phyloP scores from a whole-genome alignment of 2,113 vertebrate species.

The Colinus virginianus region DNA sequence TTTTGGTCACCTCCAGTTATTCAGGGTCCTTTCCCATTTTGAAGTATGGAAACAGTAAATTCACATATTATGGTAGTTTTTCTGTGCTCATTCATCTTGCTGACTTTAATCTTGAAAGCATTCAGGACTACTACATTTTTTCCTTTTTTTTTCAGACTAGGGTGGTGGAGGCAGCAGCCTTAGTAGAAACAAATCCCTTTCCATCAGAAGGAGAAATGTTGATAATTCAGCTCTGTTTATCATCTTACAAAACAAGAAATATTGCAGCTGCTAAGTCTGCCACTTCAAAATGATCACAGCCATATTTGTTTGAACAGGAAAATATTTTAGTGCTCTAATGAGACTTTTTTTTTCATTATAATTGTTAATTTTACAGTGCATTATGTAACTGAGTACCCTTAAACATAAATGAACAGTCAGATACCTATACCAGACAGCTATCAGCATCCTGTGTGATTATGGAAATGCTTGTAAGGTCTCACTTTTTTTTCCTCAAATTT shows the following conservation, averaged over 20 bases:
- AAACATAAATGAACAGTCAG: not conserved
- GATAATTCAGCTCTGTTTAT: constrained; percentile 33
- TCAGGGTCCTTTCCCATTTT: not conserved
- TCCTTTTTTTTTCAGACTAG: not conserved
- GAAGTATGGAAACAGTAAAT: not conserved
- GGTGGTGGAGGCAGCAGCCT: not conserved
- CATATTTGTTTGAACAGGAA: not conserved
- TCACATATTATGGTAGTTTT: not conserved
- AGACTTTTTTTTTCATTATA: not conserved
- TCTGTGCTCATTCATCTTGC: constrained; percentile 14
- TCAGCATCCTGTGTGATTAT: not conserved
- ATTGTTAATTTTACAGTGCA: not conserved
- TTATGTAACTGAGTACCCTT: not conserved
- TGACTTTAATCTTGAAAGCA: constrained; percentile 27
- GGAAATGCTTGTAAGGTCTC: not conserved
- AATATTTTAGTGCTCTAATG: constrained; percentile 10
- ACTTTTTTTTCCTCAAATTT: not conserved
- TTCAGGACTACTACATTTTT: not conserved
- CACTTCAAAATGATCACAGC: constrained; percentile 11
- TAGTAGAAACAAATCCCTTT: constrained; percentile 16
- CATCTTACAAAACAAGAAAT: constrained; percentile 18
- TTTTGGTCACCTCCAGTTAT: not conserved
- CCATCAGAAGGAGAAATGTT: not conserved
- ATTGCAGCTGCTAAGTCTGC: not conserved
- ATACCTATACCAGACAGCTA: not conserved